Conservation (phyloP, 92 coral and sea anemone species). For the Epizoanthus stellaris region DNA sequence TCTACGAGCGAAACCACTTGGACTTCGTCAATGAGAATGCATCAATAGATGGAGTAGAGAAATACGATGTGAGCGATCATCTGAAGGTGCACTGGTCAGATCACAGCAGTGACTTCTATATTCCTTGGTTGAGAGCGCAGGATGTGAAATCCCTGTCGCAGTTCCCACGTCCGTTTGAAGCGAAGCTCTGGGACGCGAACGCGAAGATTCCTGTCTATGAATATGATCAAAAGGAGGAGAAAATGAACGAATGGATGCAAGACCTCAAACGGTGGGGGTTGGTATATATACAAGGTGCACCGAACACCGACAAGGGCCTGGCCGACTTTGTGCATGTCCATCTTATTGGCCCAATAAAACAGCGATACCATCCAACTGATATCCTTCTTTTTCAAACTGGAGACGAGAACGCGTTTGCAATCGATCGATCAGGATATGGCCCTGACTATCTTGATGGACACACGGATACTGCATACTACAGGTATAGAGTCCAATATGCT, state of each 20-base stretch:
- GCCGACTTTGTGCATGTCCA: background rate
- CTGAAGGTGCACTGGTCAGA: conserved; percentile 1
- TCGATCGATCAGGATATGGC: background rate
- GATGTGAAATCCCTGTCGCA: background rate
- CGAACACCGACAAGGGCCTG: background rate
- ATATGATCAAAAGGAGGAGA: background rate
- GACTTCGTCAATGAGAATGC: background rate
- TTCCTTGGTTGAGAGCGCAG: conserved; percentile 16
- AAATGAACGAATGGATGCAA: background rate
- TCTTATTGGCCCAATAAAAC: conserved; percentile 10
- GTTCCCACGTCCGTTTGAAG: background rate
- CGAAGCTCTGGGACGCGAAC: background rate
- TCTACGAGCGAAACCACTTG: too few relatives aligned
- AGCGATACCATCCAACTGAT: conserved; percentile 16
- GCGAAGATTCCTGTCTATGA: background rate
- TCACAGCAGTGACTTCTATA: conserved; percentile 15
- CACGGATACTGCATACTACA: background rate
- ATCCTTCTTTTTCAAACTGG: background rate
- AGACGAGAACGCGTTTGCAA: background rate
- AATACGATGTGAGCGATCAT: background rate
- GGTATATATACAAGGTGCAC: background rate
- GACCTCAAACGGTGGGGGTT: background rate
- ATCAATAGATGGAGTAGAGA: background rate
- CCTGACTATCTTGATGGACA: background rate
- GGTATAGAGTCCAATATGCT: background rate